Base-by-base conservation (phyloP, 2,888 invertebrate genomes). In the Netelia fuscicornis region DNA sequence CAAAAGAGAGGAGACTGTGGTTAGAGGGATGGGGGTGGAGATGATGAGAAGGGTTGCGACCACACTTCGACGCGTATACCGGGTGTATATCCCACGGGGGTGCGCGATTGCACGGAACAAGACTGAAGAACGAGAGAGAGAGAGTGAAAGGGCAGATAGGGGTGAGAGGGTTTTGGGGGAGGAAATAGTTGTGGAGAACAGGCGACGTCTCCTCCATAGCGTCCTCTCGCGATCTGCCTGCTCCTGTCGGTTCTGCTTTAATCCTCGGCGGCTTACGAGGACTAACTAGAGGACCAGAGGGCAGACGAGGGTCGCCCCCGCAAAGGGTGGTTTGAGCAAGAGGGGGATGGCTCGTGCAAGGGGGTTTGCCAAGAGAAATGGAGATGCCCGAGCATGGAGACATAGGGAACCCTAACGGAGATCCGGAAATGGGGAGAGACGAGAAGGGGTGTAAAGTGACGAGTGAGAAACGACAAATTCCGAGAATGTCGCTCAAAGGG, bases 281-380 rank as follows among this genome's bases (percentile, higher is more conserved):
- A 77, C 81, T 84, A 84, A 84, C 81, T 84, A 56, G 76, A 84
- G 67, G 77, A 84, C 84, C 84, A 84, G 77, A 81, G 81, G 81
- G 72, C 81, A 72, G 84, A 84, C 67, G 80, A 81, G 81, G 72
- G 77, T 77, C 67, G 58, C 58, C 67, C 48, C 23, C 13, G 13
- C 23, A 44, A 25, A 23, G 67, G 20, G 77, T 25, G 56, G 13
- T 23, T 44, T 20, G 20, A 17, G 62, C 30, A 11, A 17, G 60
- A n/a, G 62, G 20, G 42, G 44, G 48, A 25, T 42, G 75, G 17
- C 2, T 37, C 37, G 37, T 37, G 37, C 37, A 6, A 62, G 76
- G 71, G 37, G 60, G 72, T 25, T 60, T 67, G 80, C 52, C 17
- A 67, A 81, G 81, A 84, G 76, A 76, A 76, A 81, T 76, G 84